Evolutionary conservation across 2,113 vertebrate genomes (phyloP).

Genomic region (Heliornis fulica): DNA sequence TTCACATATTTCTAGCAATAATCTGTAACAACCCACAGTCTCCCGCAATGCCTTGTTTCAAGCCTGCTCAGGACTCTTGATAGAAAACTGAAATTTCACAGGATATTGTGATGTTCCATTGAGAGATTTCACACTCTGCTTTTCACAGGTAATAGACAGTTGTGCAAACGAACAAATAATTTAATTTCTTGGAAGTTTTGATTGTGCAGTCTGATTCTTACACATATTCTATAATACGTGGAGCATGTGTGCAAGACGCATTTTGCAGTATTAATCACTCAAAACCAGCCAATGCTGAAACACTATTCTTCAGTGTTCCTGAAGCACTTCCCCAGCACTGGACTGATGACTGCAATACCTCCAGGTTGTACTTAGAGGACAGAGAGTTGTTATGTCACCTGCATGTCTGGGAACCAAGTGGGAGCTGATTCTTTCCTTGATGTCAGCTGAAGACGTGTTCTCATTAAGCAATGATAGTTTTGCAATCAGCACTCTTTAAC

Average conservation of each 20-base stretch:
- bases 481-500: background rate
- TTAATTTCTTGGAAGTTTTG: background rate
- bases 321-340: background rate
- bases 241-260: background rate
- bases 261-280: background rate
- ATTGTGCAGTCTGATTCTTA: background rate
- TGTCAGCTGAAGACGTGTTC: background rate
- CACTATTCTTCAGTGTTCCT: background rate
- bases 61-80: background rate
- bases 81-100: background rate
- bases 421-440: background rate
- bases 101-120: background rate
- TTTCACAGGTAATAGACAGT: background rate
- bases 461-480: background rate
- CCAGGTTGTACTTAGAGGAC: background rate
- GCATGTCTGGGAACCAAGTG: background rate
- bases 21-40: background rate
- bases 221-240: fast-evolving
- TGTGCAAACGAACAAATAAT: background rate
- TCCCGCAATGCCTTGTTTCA: background rate
- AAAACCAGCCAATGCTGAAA: background rate
- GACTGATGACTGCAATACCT: background rate
- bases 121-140: background rate
- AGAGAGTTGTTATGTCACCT: background rate
- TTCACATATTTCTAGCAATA: background rate